phyloP scores from a whole-genome alignment of 37 sponge, comb jelly and placozoan genomes.

The Hormiphora californensis region DNA sequence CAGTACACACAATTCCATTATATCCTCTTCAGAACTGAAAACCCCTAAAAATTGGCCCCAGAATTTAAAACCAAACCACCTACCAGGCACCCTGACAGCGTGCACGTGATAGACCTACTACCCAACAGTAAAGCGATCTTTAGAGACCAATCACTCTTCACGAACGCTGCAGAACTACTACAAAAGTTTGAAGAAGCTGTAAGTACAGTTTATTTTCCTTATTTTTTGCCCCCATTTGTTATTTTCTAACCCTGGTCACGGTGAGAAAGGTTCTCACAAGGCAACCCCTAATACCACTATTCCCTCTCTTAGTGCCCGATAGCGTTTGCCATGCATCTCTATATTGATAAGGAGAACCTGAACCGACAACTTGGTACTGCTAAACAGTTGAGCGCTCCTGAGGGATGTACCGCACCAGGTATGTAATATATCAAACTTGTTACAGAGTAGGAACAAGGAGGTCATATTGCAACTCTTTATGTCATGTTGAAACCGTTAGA shows the following conservation, averaged over 20 bases:
- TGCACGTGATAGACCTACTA: slow-evolving; percentile 42
- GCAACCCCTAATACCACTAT: not conserved
- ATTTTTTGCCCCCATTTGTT: not conserved
- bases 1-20: too few species aligned
- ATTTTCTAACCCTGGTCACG: not conserved
- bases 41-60: too few species aligned
- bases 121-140: slow-evolving; percentile 39
- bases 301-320: slow-evolving; percentile 30
- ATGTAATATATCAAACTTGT: too few species aligned
- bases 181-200: slow-evolving; percentile 24
- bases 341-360: slow-evolving; percentile 44
- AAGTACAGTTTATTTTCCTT: not conserved
- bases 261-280: too few species aligned
- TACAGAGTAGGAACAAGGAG: too few species aligned
- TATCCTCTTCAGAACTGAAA: too few species aligned
- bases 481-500: too few species aligned
- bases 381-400: not conserved
- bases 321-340: slow-evolving; percentile 51
- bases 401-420: slow-evolving; percentile 46
- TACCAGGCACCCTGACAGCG: slow-evolving; percentile 24
- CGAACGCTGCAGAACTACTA: slow-evolving; percentile 33
- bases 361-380: slow-evolving; percentile 30
- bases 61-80: not conserved
- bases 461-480: too few species aligned
- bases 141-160: slow-evolving; percentile 2